Percentiles rank a stretch among this genome's conserved stretches.
These are phyloP conservation scores for Drusus annulatus DNA, from an alignment of 1,140 invertebrate genomes.

Conservation along the genomic window DNA sequence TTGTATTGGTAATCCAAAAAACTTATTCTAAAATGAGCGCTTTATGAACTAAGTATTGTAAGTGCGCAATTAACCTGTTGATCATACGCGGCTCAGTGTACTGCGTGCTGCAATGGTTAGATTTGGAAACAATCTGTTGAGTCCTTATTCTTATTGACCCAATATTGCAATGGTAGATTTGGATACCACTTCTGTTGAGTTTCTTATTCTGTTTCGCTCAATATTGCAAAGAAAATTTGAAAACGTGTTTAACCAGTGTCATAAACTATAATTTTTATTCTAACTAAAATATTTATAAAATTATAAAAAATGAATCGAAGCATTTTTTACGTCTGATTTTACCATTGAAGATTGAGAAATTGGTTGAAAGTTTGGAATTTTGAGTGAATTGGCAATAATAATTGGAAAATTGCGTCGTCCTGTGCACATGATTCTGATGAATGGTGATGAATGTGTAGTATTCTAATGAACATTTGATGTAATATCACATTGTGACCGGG, in stretches of 20 bases:
- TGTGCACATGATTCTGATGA: neutral
- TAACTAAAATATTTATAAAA: slow-evolving; percentile 34
- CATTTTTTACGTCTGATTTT: slow-evolving; percentile 23
- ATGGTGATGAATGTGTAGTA: slow-evolving; percentile 24
- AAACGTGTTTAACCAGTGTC: neutral
- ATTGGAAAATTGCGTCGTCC: neutral
- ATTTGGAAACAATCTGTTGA: no score
- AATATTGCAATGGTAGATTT: no score
- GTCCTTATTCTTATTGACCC: no score
- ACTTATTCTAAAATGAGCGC: slow-evolving; percentile 44
- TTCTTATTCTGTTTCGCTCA: no score
- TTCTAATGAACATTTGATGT: slow-evolving; percentile 14
- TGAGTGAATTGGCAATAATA: neutral
- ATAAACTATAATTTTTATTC: neutral
- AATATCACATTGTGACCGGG: slow-evolving; percentile 38
- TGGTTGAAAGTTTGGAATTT: slow-evolving; percentile 13
- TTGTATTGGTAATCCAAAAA: slow-evolving; percentile 44
- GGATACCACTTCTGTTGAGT: no score
- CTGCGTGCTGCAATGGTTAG: no score
- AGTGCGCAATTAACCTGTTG: no score
- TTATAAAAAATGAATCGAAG: slow-evolving; percentile 32
- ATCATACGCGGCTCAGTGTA: no score
- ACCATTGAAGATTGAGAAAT: neutral
- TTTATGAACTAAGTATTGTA: slow-evolving; percentile 22
- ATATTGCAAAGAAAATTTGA: no score